phyloP scores from a whole-genome alignment of 2,888 invertebrate genomes.

The Lycaena phlaeas region DNA sequence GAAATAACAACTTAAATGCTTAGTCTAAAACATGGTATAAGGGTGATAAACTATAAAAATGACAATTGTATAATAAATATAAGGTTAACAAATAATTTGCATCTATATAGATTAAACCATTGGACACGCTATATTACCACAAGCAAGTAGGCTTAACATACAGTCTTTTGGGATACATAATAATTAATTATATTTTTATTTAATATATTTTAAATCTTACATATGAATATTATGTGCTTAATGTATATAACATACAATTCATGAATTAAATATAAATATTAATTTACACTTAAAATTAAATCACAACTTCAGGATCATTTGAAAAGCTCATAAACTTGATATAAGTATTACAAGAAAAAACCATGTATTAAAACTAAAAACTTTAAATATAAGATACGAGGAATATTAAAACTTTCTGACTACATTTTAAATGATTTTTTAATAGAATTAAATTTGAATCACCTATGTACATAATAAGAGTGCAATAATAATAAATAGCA shows the following conservation, averaged over 20 bases:
- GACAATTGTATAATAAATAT: background rate
- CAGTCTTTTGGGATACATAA: constrained; percentile 7
- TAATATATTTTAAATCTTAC: too few relatives aligned
- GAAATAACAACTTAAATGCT: background rate
- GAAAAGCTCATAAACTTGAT: background rate
- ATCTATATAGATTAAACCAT: background rate
- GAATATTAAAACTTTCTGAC: too few relatives aligned
- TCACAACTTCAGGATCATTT: background rate
- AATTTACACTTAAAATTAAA: constrained; percentile 4
- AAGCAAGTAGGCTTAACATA: background rate
- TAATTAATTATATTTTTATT: background rate
- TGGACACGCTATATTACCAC: background rate
- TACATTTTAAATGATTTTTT: too few relatives aligned
- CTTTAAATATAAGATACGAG: too few relatives aligned
- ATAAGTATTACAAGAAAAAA: too few relatives aligned
- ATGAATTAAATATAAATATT: too few relatives aligned
- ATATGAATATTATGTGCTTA: too few relatives aligned
- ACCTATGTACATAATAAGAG: too few relatives aligned
- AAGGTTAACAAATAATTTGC: background rate
- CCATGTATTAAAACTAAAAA: too few relatives aligned
- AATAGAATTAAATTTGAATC: too few relatives aligned
- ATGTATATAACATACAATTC: too few relatives aligned
- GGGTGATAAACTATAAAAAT: background rate
- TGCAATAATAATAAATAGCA: constrained; percentile 1
- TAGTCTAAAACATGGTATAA: background rate